These are phyloP conservation scores for Bellardia bayeri DNA, from an alignment of 2,888 invertebrate species.

Conservation along the genomic window DNA sequence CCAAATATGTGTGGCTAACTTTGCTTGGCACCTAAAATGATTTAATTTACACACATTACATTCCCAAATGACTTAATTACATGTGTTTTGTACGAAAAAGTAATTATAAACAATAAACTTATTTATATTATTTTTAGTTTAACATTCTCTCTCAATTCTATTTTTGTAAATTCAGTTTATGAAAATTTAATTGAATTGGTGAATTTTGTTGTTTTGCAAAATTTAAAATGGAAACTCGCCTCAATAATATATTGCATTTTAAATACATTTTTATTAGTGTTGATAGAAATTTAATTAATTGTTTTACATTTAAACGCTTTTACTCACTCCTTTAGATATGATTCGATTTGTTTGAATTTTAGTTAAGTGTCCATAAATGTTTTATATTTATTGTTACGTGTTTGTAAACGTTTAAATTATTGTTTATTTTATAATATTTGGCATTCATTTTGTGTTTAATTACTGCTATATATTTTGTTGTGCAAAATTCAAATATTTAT, in stretches of 20 bases:
- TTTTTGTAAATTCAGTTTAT: conserved; percentile 25
- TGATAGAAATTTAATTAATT: conserved; percentile 64
- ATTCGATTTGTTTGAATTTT: no score
- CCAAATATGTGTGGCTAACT: neutral
- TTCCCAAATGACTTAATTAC: conserved; percentile 68
- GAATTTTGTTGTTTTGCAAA: conserved; percentile 13
- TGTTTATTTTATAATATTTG: conserved; percentile 38
- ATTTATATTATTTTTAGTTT: conserved; percentile 1
- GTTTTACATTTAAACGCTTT: conserved; percentile 39
- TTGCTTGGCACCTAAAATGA: neutral
- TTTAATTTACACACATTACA: conserved; percentile 2
- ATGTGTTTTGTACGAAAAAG: neutral
- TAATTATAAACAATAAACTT: no score
- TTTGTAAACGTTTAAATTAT: conserved; percentile 46
- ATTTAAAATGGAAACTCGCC: conserved; percentile 13
- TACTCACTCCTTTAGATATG: neutral
- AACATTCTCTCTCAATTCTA: conserved; percentile 24
- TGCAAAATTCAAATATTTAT: conserved; percentile 20
- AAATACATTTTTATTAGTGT: conserved; percentile 55
- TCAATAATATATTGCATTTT: conserved; percentile 35
- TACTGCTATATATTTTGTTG: conserved; percentile 16
- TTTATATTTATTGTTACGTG: neutral
- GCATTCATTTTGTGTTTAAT: conserved; percentile 42
- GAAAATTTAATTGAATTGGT: conserved; percentile 6
- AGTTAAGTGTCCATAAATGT: conserved; percentile 47